These are phyloP conservation scores for Lethenteron camtschaticum DNA, from an alignment of 2,113 vertebrate species.

Conservation along the genomic window DNA sequence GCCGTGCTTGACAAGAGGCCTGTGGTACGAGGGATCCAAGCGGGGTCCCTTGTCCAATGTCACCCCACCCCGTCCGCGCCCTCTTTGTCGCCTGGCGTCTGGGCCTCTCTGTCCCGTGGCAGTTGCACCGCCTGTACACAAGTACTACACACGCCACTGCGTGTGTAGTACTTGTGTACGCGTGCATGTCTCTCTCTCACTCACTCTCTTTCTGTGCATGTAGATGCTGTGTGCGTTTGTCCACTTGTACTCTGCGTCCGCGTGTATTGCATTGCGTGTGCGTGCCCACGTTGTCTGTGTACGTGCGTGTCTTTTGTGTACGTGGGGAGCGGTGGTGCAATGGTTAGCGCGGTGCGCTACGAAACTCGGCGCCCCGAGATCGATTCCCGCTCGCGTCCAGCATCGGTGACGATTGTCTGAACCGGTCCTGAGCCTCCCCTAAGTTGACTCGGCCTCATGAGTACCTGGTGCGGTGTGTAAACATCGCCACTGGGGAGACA, in stretches of 20 bases:
- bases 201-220: not conserved
- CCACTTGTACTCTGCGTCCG: not conserved
- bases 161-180: not conserved
- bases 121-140: no score
- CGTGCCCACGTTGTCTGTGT: not conserved
- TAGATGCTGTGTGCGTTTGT: not conserved
- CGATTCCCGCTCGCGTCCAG: not conserved
- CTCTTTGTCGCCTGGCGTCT: no score
- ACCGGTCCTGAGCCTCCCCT: no score
- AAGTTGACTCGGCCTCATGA: not conserved
- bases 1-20: no score
- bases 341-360: not conserved
- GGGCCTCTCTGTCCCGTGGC: no score
- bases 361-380: not conserved
- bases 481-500: not conserved
- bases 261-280: not conserved
- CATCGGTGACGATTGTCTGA: not conserved
- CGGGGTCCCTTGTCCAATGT: no score
- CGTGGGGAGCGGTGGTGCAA: not conserved
- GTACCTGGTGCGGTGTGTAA: not conserved
- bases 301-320: not conserved
- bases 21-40: no score
- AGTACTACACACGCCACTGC: not conserved
- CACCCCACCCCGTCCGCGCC: no score
- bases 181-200: not conserved